These are phyloP conservation scores for Anthoscopus minutus DNA, from an alignment of 2,113 vertebrate genomes.

Conservation along the genomic window DNA sequence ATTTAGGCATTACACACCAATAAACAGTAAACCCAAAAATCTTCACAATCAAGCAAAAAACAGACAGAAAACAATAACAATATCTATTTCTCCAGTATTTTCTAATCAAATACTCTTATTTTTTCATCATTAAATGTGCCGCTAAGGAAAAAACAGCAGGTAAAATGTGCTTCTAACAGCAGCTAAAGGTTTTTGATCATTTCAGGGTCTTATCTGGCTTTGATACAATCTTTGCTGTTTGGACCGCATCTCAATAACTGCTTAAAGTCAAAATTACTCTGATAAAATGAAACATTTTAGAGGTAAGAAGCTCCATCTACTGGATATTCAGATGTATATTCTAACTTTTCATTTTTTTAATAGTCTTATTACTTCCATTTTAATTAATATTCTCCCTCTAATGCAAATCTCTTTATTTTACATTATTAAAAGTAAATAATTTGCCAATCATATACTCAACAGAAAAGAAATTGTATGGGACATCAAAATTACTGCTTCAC, in stretches of 20 bases:
- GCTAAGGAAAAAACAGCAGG: background rate
- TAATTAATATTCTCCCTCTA: background rate
- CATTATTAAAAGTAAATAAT: background rate
- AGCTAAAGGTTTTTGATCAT: background rate
- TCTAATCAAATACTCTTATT: background rate
- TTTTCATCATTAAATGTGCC: background rate
- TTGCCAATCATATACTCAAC: background rate
- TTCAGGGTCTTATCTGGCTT: background rate
- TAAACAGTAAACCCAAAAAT: background rate
- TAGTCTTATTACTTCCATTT: background rate
- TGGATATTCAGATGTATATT: constrained; percentile 34
- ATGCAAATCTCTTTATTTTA: background rate
- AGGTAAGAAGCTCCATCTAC: constrained; percentile 64
- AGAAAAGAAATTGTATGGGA: background rate
- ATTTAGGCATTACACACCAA: background rate
- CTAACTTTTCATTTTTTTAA: background rate
- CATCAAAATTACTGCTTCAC: background rate
- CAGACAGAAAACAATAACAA: background rate
- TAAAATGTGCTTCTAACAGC: background rate
- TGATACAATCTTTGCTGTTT: background rate
- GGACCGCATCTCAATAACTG: background rate
- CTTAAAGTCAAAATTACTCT: background rate
- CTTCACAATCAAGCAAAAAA: background rate
- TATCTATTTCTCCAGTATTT: background rate
- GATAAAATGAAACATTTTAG: constrained; percentile 15